Conservation (phyloP, 2,888 invertebrate species). For the Lypha dubia region DNA sequence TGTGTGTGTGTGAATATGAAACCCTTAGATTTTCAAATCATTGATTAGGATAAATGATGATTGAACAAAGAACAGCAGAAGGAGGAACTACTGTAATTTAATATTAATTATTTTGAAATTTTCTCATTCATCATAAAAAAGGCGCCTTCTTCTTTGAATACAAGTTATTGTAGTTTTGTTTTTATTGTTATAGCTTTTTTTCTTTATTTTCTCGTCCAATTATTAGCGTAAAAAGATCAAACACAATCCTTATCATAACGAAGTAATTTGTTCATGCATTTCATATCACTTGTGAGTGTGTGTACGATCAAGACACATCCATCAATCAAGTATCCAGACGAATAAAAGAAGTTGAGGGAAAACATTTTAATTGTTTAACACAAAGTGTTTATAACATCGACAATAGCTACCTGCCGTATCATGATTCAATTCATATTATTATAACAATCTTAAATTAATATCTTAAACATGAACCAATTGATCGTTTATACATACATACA, state of each 20-base stretch:
- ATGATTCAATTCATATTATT: constrained; percentile 7
- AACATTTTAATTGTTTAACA: constrained; percentile 53
- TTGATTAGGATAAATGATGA: constrained; percentile 60
- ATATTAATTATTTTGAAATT: constrained; percentile 82
- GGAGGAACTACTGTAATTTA: constrained; percentile 78
- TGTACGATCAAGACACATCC: constrained; percentile 56
- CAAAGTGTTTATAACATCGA: constrained; percentile 6
- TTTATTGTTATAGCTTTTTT: constrained; percentile 5
- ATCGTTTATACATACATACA: constrained; percentile 44
- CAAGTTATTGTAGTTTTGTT: constrained; percentile 3
- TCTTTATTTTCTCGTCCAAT: constrained; percentile 46
- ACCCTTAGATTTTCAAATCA: constrained; percentile 45
- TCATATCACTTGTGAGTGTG: not conserved
- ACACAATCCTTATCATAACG: constrained; percentile 10
- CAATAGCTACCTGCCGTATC: constrained; percentile 57
- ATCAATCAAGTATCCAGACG: constrained; percentile 48
- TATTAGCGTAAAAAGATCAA: constrained; percentile 59
- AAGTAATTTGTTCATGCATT: constrained; percentile 35
- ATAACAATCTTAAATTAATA: not conserved
- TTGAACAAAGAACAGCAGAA: constrained; percentile 59
- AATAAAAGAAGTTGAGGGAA: constrained; percentile 34
- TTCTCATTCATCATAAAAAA: constrained; percentile 65
- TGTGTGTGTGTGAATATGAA: constrained; percentile 29
- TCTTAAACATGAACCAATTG: constrained; percentile 10
- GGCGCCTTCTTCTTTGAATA: constrained; percentile 75